Conservation (phyloP, 2,113 vertebrate genomes). For the Galeopterus variegatus region DNA sequence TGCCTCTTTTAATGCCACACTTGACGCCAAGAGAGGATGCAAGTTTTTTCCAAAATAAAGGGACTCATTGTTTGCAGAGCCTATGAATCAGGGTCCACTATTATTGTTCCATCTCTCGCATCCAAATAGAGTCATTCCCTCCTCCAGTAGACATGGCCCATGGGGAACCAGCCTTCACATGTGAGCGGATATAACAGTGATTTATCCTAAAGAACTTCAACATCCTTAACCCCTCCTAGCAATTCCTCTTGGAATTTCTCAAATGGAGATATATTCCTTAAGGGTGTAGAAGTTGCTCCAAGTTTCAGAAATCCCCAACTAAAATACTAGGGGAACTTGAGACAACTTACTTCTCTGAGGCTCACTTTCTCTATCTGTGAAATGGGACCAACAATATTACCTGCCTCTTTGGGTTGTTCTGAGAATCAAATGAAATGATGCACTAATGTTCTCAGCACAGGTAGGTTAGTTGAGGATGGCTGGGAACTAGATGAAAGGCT, state of each 20-base stretch:
- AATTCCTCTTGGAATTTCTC: background rate
- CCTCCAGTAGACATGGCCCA: background rate
- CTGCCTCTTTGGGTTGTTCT: background rate
- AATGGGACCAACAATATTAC: background rate
- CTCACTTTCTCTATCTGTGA: background rate
- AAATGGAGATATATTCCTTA: background rate
- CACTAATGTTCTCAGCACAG: background rate
- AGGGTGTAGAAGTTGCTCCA: background rate
- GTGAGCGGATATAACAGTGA: background rate
- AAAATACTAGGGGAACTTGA: background rate
- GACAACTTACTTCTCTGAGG: background rate
- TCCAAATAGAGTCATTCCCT: background rate
- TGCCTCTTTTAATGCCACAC: background rate
- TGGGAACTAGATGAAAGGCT: background rate
- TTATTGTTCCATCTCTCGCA: background rate
- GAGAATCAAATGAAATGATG: background rate
- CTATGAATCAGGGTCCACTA: background rate
- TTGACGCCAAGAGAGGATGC: background rate
- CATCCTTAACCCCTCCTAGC: background rate
- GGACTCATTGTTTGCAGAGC: background rate
- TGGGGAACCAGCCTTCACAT: background rate
- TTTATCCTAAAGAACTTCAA: background rate
- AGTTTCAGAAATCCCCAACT: background rate
- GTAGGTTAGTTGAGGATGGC: background rate
- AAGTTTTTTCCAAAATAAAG: conserved; percentile 42